A percentile compares a stretch with the other conserved stretches of the same genome.
Evolutionary conservation across 2,113 vertebrate genomes (phyloP).

Genomic region (Serilophus lunatus): DNA sequence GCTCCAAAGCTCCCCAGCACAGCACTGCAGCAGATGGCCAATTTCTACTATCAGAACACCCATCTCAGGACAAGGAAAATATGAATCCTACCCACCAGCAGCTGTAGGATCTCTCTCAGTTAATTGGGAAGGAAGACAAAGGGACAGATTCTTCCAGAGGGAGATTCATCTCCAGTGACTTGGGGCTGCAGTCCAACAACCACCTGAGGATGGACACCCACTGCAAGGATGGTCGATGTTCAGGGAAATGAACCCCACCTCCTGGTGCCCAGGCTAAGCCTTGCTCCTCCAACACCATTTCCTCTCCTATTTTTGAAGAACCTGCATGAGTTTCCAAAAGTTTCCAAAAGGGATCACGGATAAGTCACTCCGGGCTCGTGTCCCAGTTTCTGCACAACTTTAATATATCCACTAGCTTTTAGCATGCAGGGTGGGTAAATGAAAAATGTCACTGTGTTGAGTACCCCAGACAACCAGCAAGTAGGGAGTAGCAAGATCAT

Average conservation of each 20-base stretch:
- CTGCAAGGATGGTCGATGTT: rapidly evolving
- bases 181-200: background rate
- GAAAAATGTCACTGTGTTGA: background rate
- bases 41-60: background rate
- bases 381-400: background rate
- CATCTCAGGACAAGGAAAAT: background rate
- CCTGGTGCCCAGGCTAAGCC: background rate
- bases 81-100: background rate
- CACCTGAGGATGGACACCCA: background rate
- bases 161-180: background rate
- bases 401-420: background rate
- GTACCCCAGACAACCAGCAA: background rate
- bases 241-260: background rate
- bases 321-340: background rate
- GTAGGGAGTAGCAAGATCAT: background rate
- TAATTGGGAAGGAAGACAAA: background rate
- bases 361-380: background rate
- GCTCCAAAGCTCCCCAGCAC: background rate
- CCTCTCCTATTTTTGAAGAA: background rate
- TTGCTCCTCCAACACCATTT: background rate
- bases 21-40: background rate
- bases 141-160: background rate
- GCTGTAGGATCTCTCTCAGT: background rate
- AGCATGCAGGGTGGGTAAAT: background rate
- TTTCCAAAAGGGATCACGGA: background rate